A percentile compares a stretch with the other conserved stretches of the same genome.
Conservation (phyloP, 2,113 vertebrate genomes). For the Carassius auratus region DNA sequence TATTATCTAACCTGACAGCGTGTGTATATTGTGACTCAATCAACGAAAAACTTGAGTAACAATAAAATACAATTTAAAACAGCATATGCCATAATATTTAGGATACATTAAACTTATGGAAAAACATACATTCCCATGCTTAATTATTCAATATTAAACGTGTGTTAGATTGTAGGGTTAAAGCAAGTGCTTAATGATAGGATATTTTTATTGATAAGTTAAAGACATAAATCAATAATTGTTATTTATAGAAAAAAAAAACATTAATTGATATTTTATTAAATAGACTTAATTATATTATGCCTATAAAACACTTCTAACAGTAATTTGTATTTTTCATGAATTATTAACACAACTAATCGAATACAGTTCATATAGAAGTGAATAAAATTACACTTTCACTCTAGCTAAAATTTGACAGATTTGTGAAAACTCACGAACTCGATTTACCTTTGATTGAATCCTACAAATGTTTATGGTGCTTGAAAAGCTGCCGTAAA, state of each 20-base stretch:
- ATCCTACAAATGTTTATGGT: neutral
- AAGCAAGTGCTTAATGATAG: neutral
- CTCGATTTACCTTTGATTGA: neutral
- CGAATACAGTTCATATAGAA: too few species aligned
- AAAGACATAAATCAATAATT: neutral
- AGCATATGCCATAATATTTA: neutral
- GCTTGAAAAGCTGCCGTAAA: neutral
- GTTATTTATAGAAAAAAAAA: neutral
- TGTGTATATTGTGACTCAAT: conserved; percentile 44
- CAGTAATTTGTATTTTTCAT: neutral
- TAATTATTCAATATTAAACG: neutral
- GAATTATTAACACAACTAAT: too few species aligned
- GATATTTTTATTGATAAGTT: too few species aligned
- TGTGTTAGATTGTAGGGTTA: neutral
- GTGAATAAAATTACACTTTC: neutral
- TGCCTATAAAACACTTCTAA: neutral
- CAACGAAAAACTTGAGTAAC: conserved; percentile 18
- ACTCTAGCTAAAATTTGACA: neutral
- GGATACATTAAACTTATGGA: neutral
- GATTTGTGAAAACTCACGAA: neutral
- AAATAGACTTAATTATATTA: neutral
- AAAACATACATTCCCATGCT: neutral
- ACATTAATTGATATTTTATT: neutral
- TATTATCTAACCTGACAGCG: conserved; percentile 53
- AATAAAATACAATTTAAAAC: neutral